These are phyloP conservation scores for Tinea pellionella DNA, from an alignment of 2,888 invertebrate species.

Conservation along the genomic window DNA sequence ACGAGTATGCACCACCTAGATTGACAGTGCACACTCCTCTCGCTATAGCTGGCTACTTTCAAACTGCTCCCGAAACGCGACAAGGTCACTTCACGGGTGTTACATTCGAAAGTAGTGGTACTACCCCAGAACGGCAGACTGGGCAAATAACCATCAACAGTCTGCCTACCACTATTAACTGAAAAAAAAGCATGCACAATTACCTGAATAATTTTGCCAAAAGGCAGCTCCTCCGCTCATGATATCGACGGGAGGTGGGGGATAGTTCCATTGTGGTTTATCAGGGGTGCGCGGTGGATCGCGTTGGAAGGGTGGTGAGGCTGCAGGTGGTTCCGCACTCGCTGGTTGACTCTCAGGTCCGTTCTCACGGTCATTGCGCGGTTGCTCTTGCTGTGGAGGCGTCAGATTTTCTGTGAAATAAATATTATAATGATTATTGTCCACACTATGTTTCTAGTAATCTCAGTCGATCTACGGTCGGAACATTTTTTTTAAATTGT, in stretches of 20 bases:
- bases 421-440: background rate
- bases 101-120: too few species aligned
- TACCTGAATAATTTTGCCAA: conserved; percentile 94
- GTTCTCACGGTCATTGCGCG: conserved; percentile 52
- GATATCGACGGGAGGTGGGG: conserved; percentile 73
- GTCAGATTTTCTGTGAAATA: conserved; percentile 45
- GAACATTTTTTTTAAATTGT: too few species aligned
- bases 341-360: conserved; percentile 61
- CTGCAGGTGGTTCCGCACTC: conserved; percentile 52
- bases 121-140: too few species aligned
- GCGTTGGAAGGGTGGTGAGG: conserved; percentile 57
- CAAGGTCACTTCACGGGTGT: too few species aligned
- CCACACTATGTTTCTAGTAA: background rate
- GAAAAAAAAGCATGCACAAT: conserved; percentile 29
- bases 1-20: too few species aligned
- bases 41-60: too few species aligned
- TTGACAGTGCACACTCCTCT: too few species aligned
- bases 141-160: too few species aligned
- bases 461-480: too few species aligned
- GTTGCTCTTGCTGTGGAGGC: conserved; percentile 41
- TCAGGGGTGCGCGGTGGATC: conserved; percentile 59
- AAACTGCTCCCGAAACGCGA: too few species aligned
- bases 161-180: too few species aligned
- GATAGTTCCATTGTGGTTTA: conserved; percentile 68
- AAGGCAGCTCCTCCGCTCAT: conserved; percentile 88